Evolutionary conservation across 2,888 invertebrate species (phyloP).

Genomic region (Pyralis farinalis): DNA sequence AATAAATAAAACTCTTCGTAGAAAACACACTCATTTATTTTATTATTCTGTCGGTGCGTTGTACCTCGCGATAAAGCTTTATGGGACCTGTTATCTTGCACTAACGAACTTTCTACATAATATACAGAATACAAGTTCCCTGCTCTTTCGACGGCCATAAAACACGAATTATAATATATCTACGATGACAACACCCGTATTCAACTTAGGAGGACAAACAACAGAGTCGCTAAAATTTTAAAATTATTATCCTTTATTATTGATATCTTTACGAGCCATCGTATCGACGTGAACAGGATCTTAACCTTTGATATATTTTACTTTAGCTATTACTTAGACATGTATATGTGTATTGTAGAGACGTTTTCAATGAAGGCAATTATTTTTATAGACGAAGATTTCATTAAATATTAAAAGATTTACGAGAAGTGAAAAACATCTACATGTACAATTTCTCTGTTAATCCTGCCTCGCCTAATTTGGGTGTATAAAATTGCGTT

Average conservation of each 20-base stretch:
- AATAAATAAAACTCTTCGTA: constrained; percentile 75
- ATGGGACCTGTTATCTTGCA: constrained; percentile 63
- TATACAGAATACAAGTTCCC: constrained; percentile 14
- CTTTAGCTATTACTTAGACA: background rate
- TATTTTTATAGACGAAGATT: too few species aligned
- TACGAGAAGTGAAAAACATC: too few species aligned
- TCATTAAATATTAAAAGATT: too few species aligned
- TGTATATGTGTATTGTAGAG: too few species aligned
- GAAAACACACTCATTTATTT: constrained; percentile 73
- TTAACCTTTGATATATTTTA: background rate
- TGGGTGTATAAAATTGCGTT: too few species aligned
- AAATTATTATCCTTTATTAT: background rate
- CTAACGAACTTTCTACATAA: constrained; percentile 63
- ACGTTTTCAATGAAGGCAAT: too few species aligned
- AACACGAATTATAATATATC: constrained; percentile 5
- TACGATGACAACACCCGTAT: background rate
- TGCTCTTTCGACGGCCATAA: constrained; percentile 7
- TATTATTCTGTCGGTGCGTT: constrained; percentile 66
- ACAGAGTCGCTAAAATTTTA: background rate
- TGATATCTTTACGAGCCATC: background rate
- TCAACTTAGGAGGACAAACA: background rate
- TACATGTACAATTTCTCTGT: too few species aligned
- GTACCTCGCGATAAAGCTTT: constrained; percentile 67
- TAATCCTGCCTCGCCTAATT: too few species aligned
- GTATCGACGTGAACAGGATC: background rate